phyloP scores from a whole-genome alignment of 2,797 vertebrate species.

The Chelon labrosus region DNA sequence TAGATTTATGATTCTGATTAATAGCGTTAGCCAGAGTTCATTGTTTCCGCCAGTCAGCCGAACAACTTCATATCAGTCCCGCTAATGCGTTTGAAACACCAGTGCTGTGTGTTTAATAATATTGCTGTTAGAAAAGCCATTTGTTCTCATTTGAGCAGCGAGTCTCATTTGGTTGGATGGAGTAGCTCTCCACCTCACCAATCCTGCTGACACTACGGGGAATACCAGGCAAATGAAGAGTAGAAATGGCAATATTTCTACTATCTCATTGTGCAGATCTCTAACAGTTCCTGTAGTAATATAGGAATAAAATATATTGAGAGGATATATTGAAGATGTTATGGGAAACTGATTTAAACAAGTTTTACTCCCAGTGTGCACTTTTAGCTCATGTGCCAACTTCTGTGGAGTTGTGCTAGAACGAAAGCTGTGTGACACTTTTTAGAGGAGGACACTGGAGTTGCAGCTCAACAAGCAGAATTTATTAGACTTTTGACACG shows the following conservation, averaged over 20 bases:
- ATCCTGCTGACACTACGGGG: constrained; percentile 63
- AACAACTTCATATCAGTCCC: constrained; percentile 83
- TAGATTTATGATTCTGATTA: constrained; percentile 85
- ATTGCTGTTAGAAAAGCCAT: constrained; percentile 82
- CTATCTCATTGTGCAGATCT: constrained; percentile 41
- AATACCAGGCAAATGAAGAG: constrained; percentile 76
- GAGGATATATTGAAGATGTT: constrained; percentile 47
- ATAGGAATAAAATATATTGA: constrained; percentile 39
- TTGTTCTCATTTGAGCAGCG: constrained; percentile 83
- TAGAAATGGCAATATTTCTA: constrained; percentile 74
- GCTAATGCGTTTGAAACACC: constrained; percentile 81
- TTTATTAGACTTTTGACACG: not conserved
- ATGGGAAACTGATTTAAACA: constrained; percentile 44
- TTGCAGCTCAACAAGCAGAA: not conserved
- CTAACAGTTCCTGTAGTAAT: constrained; percentile 22
- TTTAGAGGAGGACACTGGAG: not conserved
- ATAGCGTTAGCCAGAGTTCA: constrained; percentile 83
- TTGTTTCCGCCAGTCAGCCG: constrained; percentile 81
- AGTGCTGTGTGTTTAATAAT: constrained; percentile 84
- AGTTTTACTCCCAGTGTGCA: constrained; percentile 20
- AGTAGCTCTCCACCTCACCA: constrained; percentile 73
- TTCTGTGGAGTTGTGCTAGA: constrained; percentile 8
- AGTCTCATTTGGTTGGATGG: constrained; percentile 79
- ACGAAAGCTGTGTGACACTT: not conserved
- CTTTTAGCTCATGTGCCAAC: not conserved